These are phyloP conservation scores for Cyprinodon tularosa DNA, from an alignment of 2,113 vertebrate genomes.

Conservation along the genomic window DNA sequence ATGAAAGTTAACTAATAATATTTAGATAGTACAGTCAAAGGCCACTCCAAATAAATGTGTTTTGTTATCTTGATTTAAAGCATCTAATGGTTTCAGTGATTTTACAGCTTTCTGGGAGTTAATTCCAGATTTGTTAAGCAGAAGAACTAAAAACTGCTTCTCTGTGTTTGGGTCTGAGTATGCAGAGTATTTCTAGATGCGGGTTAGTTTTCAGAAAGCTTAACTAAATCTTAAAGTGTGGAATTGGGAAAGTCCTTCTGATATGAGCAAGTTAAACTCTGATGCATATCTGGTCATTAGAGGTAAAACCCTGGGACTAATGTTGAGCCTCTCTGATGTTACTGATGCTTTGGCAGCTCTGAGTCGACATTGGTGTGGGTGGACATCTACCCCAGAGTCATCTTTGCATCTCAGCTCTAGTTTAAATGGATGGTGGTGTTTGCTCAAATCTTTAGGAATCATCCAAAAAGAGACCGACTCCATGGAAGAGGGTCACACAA, in stretches of 20 bases:
- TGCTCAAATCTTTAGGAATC: neutral
- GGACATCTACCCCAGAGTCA: neutral
- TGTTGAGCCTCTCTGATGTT: neutral
- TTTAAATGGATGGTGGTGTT: neutral
- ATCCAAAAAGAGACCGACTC: neutral
- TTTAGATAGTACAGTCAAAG: no score
- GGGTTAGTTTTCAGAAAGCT: no score
- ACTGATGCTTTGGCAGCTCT: neutral
- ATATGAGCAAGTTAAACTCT: neutral
- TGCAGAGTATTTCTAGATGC: neutral
- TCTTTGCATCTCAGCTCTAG: neutral
- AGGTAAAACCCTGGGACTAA: no score
- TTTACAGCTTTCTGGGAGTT: no score
- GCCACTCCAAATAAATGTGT: no score
- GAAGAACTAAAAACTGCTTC: no score
- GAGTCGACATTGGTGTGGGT: neutral
- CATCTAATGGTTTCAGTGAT: no score
- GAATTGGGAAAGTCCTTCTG: no score
- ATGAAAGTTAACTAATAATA: no score
- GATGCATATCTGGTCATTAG: neutral
- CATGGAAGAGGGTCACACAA: neutral
- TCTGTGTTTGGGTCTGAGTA: no score
- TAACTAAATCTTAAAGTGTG: neutral
- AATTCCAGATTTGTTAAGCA: no score
- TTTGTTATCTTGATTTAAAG: no score